These are phyloP conservation scores for Myotis daubentonii DNA, from an alignment of 2,797 vertebrate species.

Conservation along the genomic window DNA sequence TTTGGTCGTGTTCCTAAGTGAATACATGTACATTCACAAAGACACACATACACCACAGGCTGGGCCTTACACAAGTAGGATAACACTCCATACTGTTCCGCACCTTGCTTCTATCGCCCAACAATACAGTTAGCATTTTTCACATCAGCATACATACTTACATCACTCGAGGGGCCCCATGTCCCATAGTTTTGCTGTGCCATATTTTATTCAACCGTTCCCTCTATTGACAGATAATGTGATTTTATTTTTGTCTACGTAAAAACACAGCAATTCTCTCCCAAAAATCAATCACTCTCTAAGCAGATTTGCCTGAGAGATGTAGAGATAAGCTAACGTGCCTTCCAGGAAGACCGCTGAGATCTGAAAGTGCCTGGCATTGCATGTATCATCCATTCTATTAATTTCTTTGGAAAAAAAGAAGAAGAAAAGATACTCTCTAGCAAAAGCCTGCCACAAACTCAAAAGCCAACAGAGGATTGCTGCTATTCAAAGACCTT, in stretches of 20 bases:
- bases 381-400: background rate
- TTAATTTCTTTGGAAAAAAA: slow-evolving; percentile 42
- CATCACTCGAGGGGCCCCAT: background rate
- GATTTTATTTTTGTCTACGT: slow-evolving; percentile 11
- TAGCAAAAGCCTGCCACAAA: slow-evolving; percentile 44
- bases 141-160: background rate
- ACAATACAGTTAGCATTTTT: background rate
- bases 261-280: slow-evolving; percentile 34
- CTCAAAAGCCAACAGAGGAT: slow-evolving; percentile 41
- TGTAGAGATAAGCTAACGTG: background rate
- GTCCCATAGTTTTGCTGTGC: background rate
- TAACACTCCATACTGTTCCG: background rate
- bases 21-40: background rate
- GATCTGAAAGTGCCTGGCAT: slow-evolving; percentile 25
- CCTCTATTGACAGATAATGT: background rate
- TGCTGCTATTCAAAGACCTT: slow-evolving; percentile 22
- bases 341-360: background rate
- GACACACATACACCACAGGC: background rate
- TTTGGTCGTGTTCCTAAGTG: background rate
- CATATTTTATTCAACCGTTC: background rate
- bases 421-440: background rate
- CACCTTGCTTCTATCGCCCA: background rate
- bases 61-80: background rate
- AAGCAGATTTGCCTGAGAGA: slow-evolving; percentile 39
- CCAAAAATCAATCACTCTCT: slow-evolving; percentile 35